phyloP scores from a whole-genome alignment of 2,888 invertebrate species.

The Drosophila infuscata region DNA sequence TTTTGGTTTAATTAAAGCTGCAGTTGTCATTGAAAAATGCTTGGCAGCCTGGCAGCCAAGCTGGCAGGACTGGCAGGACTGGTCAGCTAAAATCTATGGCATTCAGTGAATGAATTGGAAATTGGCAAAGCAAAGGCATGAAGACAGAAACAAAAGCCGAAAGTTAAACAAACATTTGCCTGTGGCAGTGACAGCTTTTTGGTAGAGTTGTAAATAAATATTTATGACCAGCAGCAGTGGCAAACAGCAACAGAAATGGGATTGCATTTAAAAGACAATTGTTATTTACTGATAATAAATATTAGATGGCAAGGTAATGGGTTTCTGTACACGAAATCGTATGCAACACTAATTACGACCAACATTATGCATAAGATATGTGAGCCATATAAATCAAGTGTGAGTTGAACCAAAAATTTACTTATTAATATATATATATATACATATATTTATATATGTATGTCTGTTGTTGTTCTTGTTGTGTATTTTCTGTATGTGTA shows the following conservation, averaged over 20 bases:
- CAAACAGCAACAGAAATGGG: slow-evolving; percentile 24
- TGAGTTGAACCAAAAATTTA: slow-evolving; percentile 55
- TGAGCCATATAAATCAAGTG: slow-evolving; percentile 70
- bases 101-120: slow-evolving; percentile 42
- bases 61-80: background rate
- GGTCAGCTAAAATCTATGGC: slow-evolving; percentile 39
- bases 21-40: slow-evolving; percentile 76
- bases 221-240: slow-evolving; percentile 60
- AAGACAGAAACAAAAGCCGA: slow-evolving; percentile 54
- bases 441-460: background rate
- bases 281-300: slow-evolving; percentile 80
- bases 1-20: slow-evolving; percentile 76
- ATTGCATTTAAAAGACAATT: slow-evolving; percentile 76
- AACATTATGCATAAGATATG: slow-evolving; percentile 79
- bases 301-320: slow-evolving; percentile 64
- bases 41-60: slow-evolving; percentile 16
- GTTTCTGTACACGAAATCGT: slow-evolving; percentile 37
- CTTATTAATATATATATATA: slow-evolving; percentile 59
- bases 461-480: slow-evolving; percentile 13
- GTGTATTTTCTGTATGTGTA: slow-evolving; percentile 41
- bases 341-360: slow-evolving; percentile 70
- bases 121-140: slow-evolving; percentile 17
- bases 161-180: slow-evolving; percentile 61
- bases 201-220: slow-evolving; percentile 75
- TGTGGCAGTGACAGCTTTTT: slow-evolving; percentile 73